Conservation (phyloP, 1,140 invertebrate species). For the Rhopalosiphum padi region DNA sequence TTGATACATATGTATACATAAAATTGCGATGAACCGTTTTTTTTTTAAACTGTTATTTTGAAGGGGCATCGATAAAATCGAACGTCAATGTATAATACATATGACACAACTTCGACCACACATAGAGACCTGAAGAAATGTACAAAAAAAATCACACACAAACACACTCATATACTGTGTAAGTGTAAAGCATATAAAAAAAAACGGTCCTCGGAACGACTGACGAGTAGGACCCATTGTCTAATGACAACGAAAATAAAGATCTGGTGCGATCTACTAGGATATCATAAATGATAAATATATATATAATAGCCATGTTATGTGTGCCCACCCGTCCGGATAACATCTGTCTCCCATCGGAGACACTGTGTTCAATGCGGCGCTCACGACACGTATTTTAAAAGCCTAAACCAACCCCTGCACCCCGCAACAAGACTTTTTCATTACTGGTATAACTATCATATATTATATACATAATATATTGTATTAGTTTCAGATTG, state of each 20-base stretch:
- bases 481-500: conserved; percentile 27
- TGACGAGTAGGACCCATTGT: conserved; percentile 13
- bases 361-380: conserved; percentile 31
- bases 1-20: neutral
- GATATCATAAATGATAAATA: conserved; percentile 27
- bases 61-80: neutral
- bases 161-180: neutral
- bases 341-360: conserved; percentile 47
- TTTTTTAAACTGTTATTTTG: neutral
- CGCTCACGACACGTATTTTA: conserved; percentile 1
- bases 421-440: neutral
- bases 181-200: neutral
- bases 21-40: neutral
- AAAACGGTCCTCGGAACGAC: neutral
- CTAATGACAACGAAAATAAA: conserved; percentile 19
- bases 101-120: neutral
- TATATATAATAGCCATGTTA: neutral
- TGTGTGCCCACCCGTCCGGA: neutral
- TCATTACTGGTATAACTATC: conserved; percentile 29
- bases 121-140: neutral
- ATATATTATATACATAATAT: neutral
- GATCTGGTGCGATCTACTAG: conserved; percentile 32
- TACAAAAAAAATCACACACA: neutral
- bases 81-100: neutral
- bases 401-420: conserved; percentile 11